A percentile compares a stretch with the other conserved stretches of the same genome.
Conservation (phyloP, 2,888 invertebrate species). For the Allygus modestus region DNA sequence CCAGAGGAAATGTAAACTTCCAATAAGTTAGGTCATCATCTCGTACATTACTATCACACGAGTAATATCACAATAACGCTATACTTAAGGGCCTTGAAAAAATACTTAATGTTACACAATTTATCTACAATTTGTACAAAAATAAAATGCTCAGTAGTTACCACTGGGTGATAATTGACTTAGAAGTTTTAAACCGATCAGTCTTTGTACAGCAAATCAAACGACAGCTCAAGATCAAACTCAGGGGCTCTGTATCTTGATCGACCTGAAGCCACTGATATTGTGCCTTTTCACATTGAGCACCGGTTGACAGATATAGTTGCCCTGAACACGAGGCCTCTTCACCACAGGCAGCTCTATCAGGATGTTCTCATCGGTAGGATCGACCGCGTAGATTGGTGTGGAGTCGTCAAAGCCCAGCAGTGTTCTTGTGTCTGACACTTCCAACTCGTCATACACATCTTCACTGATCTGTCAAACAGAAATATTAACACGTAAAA, state of each 20-base stretch:
- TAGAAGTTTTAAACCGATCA: slow-evolving; percentile 46
- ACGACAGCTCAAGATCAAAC: background rate
- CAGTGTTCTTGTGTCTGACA: slow-evolving; percentile 78
- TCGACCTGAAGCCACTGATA: slow-evolving; percentile 49
- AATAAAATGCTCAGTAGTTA: slow-evolving; percentile 27
- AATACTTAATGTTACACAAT: slow-evolving; percentile 23
- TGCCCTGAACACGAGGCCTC: slow-evolving; percentile 67
- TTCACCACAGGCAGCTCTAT: slow-evolving; percentile 56
- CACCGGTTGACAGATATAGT: slow-evolving; percentile 69
- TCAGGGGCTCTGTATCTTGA: slow-evolving; percentile 53
- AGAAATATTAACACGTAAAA: too few relatives aligned
- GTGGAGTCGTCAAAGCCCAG: slow-evolving; percentile 57
- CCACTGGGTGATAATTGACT: slow-evolving; percentile 57
- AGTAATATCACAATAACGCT: slow-evolving; percentile 59
- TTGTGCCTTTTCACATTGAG: slow-evolving; percentile 61
- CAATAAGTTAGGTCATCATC: slow-evolving; percentile 15
- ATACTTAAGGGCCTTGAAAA: slow-evolving; percentile 44
- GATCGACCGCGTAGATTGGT: slow-evolving; percentile 41
- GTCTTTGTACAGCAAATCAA: slow-evolving; percentile 47
- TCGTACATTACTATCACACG: slow-evolving; percentile 53
- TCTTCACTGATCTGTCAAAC: slow-evolving; percentile 13
- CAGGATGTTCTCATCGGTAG: slow-evolving; percentile 34
- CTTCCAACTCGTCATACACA: slow-evolving; percentile 82
- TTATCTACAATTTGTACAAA: slow-evolving; percentile 41
- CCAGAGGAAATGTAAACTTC: background rate